Conservation (phyloP, 2,797 vertebrate genomes). For the Pogonophryne albipinna region DNA sequence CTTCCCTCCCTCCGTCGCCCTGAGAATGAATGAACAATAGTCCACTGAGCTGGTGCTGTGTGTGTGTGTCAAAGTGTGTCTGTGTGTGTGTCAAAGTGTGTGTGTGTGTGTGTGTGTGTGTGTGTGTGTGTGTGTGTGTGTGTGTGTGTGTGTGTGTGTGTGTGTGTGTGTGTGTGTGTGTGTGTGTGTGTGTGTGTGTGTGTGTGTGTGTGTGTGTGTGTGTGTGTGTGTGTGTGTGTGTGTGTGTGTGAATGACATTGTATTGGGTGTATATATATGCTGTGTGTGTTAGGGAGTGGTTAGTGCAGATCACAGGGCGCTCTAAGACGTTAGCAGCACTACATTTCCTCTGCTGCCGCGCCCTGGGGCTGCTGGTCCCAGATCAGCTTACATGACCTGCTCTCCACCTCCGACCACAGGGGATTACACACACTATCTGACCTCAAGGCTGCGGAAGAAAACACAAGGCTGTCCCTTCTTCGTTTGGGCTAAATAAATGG, state of each 20-base stretch:
- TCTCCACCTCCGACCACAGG: constrained; percentile 47
- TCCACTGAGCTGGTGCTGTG: constrained; percentile 52
- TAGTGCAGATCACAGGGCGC: constrained; percentile 53
- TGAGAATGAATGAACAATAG: constrained; percentile 77
- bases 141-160: constrained; percentile 48
- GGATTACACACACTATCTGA: constrained; percentile 59
- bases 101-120: constrained; percentile 46
- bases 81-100: constrained; percentile 38
- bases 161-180: constrained; percentile 32
- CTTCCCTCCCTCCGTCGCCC: constrained; percentile 42
- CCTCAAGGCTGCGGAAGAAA: constrained; percentile 38
- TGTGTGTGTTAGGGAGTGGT: constrained; percentile 46
- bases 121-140: constrained; percentile 34
- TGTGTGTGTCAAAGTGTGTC: too few relatives aligned
- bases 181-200: too few relatives aligned
- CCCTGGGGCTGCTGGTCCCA: constrained; percentile 49
- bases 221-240: too few relatives aligned
- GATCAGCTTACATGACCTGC: constrained; percentile 68
- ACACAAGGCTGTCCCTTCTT: constrained; percentile 4
- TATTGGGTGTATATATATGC: background rate
- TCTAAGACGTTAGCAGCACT: constrained; percentile 55
- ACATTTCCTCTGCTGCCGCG: constrained; percentile 63
- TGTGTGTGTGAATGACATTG: constrained; percentile 38
- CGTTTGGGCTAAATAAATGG: background rate
- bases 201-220: constrained; percentile 33